Percentiles rank a stretch among this genome's conserved stretches.
Conservation (phyloP, 2,797 vertebrate genomes). For the Eidolon dupreanum region DNA sequence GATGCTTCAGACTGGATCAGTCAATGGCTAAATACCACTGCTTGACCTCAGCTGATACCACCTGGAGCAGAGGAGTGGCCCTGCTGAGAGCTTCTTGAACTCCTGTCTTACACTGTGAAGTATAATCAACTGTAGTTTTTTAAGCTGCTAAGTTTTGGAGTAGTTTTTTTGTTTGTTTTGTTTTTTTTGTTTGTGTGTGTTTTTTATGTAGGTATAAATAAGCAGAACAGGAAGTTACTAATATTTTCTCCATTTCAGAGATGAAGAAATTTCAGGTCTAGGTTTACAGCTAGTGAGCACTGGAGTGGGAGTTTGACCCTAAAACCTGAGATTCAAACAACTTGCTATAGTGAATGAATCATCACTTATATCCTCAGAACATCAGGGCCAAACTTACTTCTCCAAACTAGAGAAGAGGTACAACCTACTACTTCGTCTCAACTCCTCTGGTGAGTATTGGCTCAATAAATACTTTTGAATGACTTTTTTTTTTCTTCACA, state of each 20-base stretch:
- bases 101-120: not conserved
- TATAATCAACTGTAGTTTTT: not conserved
- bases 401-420: not conserved
- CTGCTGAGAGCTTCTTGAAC: not conserved
- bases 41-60: not conserved
- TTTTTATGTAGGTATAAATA: not conserved
- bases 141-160: not conserved
- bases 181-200: not conserved
- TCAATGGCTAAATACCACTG: not conserved
- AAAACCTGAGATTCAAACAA: not conserved
- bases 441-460: not conserved
- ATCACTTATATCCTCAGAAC: not conserved
- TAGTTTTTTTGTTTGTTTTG: not conserved
- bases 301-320: not conserved
- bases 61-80: rapidly evolving
- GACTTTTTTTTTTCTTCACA: not conserved
- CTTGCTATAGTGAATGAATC: not conserved
- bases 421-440: not conserved
- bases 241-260: not conserved
- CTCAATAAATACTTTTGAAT: not conserved
- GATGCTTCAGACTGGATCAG: not conserved
- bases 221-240: not conserved
- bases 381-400: not conserved
- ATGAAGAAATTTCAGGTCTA: not conserved
- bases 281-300: not conserved